Percentiles rank a stretch among this genome's conserved stretches.
Evolutionary conservation across 2,113 vertebrate genomes (phyloP).

Genomic region (Choloepus hoffmanni): DNA sequence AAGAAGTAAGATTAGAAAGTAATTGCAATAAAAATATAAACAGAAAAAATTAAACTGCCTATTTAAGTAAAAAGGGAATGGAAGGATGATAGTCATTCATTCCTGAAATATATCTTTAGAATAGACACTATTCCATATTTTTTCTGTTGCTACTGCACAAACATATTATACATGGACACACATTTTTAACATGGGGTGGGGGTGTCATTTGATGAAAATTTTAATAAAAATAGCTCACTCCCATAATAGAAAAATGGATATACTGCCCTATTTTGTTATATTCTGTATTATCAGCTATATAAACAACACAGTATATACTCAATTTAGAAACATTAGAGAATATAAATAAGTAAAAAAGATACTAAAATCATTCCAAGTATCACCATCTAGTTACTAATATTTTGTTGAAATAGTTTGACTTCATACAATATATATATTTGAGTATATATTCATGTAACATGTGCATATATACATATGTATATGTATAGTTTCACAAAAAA

Average conservation of each 20-base stretch:
- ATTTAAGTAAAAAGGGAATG: constrained; percentile 59
- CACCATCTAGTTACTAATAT: background rate
- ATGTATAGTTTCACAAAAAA: background rate
- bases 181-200: background rate
- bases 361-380: constrained; percentile 46
- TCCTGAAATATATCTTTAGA: background rate
- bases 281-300: background rate
- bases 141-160: background rate
- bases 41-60: background rate
- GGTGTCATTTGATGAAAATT: background rate
- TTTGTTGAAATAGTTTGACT: constrained; percentile 10
- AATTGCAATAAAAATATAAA: background rate
- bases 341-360: background rate
- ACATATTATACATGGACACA: background rate
- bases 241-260: background rate
- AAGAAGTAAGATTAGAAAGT: background rate
- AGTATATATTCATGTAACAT: background rate
- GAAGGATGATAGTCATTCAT: background rate
- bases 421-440: background rate
- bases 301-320: background rate
- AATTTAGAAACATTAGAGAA: constrained; percentile 62
- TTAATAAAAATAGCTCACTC: constrained; percentile 4
- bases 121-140: background rate
- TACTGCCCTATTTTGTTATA: background rate
- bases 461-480: background rate